Conservation (phyloP, 2,113 vertebrate species). For the Scophthalmus maximus region DNA sequence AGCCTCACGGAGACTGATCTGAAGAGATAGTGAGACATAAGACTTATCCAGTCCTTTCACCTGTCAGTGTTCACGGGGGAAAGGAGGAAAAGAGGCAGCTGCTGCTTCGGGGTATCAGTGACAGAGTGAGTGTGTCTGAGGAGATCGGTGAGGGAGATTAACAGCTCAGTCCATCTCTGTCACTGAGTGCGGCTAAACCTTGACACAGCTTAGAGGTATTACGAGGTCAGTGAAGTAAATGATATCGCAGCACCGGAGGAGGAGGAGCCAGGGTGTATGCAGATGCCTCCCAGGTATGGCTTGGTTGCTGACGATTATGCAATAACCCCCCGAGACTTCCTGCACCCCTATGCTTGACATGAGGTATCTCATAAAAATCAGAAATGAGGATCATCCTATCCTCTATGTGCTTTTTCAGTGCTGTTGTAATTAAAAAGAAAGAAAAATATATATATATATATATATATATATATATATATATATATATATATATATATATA, state of each 20-base stretch:
- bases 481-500: too few species aligned
- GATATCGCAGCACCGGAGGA: slow-evolving; percentile 35
- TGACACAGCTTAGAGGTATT: slow-evolving; percentile 78
- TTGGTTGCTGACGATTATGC: slow-evolving; percentile 25
- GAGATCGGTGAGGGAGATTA: slow-evolving; percentile 78
- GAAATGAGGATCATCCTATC: slow-evolving; percentile 4
- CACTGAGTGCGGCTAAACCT: slow-evolving; percentile 70
- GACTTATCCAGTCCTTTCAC: slow-evolving; percentile 77
- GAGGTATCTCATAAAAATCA: slow-evolving; percentile 10
- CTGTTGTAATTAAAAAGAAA: slow-evolving; percentile 43
- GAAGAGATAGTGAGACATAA: slow-evolving; percentile 69
- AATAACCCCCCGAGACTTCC: slow-evolving; percentile 11
- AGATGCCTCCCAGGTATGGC: slow-evolving; percentile 37
- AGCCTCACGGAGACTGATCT: slow-evolving; percentile 61
- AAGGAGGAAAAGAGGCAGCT: slow-evolving; percentile 57
- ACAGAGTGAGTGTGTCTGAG: slow-evolving; percentile 75
- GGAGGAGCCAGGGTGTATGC: slow-evolving; percentile 29
- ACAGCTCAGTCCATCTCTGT: slow-evolving; percentile 79
- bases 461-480: too few species aligned
- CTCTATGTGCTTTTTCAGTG: slow-evolving; percentile 24
- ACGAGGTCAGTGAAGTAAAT: slow-evolving; percentile 71
- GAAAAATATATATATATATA: too few species aligned
- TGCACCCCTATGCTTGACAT: neutral
- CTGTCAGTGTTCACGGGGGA: slow-evolving; percentile 72
- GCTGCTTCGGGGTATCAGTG: slow-evolving; percentile 72